phyloP scores from a whole-genome alignment of 2,888 invertebrate species.

The Amphipyra tragopoginis region DNA sequence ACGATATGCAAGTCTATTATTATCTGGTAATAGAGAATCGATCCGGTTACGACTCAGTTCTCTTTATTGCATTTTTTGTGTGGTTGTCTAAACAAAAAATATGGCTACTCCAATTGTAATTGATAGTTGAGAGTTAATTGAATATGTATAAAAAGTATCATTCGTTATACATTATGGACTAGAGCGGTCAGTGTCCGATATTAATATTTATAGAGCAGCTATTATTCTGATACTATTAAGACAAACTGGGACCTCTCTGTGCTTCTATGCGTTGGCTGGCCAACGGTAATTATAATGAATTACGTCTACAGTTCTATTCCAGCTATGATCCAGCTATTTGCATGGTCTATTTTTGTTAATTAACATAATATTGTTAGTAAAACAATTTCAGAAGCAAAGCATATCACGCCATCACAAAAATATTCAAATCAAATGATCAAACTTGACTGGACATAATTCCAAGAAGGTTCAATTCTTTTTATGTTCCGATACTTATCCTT shows the following conservation, averaged over 20 bases:
- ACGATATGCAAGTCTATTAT: constrained; percentile 24
- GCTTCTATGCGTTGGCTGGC: not conserved
- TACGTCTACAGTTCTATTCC: not conserved
- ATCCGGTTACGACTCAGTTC: constrained; percentile 34
- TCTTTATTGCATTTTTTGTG: constrained; percentile 43
- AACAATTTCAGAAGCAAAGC: not conserved
- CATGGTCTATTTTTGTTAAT: too few species aligned
- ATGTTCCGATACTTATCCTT: constrained; percentile 1
- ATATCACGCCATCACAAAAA: not conserved
- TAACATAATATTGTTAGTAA: too few species aligned
- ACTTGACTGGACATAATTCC: constrained; percentile 7
- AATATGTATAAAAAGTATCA: constrained; percentile 47
- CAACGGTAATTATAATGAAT: not conserved
- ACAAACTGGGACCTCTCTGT: not conserved
- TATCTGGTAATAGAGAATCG: constrained; percentile 17
- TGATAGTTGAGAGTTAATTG: constrained; percentile 57
- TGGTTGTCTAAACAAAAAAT: constrained; percentile 42
- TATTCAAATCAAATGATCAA: constrained; percentile 2
- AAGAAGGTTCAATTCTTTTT: constrained; percentile 2
- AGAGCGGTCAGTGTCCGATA: constrained; percentile 27
- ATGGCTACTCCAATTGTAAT: constrained; percentile 52
- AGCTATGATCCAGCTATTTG: not conserved
- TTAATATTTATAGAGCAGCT: constrained; percentile 36
- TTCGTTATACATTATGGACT: constrained; percentile 36
- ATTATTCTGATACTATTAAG: constrained; percentile 28